Base-by-base conservation (phyloP, 2,113 vertebrate species). In the Cynoglossus semilaevis region DNA sequence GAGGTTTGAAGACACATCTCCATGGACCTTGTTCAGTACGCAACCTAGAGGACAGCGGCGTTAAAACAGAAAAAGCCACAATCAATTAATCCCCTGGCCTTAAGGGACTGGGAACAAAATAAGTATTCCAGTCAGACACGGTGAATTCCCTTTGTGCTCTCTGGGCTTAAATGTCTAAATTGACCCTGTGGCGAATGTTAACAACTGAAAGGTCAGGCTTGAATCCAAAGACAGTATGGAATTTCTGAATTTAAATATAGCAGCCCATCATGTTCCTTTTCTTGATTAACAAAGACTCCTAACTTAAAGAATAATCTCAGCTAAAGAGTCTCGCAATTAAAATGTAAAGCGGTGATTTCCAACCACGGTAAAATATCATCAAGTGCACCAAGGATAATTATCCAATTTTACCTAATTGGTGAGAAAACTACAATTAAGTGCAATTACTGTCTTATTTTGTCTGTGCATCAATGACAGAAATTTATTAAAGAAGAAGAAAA, bases 21-120 rank as follows among this genome's bases (percentile, higher is more conserved):
- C 10, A 34, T 15, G 42, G 43, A 51, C 29, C 41, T 70, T 56
- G 42, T 78, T 58, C 38, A 9, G 48, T 11, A 8, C 42, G 51
- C 42, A 35, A 51, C 37, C 15, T 56, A 58, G 43, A 47, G 54
- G 63, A 59, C 4, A 5, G 37, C 34, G 1, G 56, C 34, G 45
- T 69, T 46, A 67, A 44, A 44, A 19, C 48, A 59, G 54, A 41
- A 44, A 65, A 60, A 76, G 48, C 34, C 22, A 43, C 48, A 53
- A 51, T 76, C 67, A 41, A 67, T 70, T 71, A 61, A 80, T 73
- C 55, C 52, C 15, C 15, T 12, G 15, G 57, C 63, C 61, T 49
- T 40, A 10, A 54, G 54, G 51, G 49, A 22, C 48, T 22, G 44
- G 56, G 41, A 36, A 51, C 47, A 38, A n/a, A 73, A 41, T 53